Evolutionary conservation across 2,113 vertebrate species (phyloP).

Genomic region (Actenoides hombroni): DNA sequence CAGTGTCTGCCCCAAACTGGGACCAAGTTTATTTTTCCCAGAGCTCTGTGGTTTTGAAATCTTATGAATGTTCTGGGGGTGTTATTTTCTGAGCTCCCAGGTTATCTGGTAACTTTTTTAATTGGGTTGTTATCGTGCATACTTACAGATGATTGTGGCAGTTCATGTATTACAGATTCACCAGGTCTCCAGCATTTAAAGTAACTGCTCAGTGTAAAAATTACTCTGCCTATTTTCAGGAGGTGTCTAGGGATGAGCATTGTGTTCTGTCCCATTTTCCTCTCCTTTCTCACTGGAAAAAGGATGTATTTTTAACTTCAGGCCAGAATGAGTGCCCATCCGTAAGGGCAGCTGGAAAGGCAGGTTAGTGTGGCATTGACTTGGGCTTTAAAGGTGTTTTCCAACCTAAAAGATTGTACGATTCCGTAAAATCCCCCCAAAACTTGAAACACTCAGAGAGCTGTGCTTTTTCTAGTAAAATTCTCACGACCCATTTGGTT

Average conservation of each 20-base stretch:
- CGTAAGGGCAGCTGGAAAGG: not conserved
- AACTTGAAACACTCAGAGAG: not conserved
- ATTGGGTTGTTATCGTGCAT: accelerated
- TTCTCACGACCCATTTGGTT: not conserved
- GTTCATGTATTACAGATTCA: accelerated
- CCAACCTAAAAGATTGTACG: too few species aligned
- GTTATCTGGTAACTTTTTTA: not conserved
- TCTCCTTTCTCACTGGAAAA: not conserved
- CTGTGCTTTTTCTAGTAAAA: not conserved
- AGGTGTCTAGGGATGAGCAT: not conserved
- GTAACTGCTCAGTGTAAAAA: not conserved
- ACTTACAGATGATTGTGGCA: accelerated
- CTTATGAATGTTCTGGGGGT: not conserved
- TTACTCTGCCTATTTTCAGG: not conserved
- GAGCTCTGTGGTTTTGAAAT: not conserved
- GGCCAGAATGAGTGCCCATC: not conserved
- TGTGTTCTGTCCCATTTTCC: not conserved
- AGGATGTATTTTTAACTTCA: not conserved
- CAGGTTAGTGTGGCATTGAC: not conserved
- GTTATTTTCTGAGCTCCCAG: not conserved
- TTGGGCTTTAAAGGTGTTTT: not conserved
- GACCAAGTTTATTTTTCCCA: accelerated
- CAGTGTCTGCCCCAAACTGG: too few species aligned
- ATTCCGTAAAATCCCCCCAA: too few species aligned
- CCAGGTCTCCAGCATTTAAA: not conserved